phyloP scores from a whole-genome alignment of 2,888 invertebrate genomes.

The Cyaniris semiargus region DNA sequence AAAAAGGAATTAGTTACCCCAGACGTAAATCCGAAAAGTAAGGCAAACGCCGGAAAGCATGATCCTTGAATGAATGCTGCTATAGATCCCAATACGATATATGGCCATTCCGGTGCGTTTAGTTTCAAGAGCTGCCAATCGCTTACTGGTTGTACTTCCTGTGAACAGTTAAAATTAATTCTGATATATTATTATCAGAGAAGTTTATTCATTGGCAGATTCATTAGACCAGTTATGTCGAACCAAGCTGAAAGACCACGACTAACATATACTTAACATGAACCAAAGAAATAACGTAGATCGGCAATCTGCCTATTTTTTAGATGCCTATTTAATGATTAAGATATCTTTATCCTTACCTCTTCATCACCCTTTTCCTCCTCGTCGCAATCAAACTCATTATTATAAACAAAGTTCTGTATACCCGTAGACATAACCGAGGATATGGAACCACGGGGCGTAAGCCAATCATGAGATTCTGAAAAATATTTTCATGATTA shows the following conservation, averaged over 20 bases:
- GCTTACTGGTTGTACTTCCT: constrained; percentile 62
- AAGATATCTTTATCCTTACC: constrained; percentile 45
- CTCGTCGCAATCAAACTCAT: constrained; percentile 60
- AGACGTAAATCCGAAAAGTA: constrained; percentile 85
- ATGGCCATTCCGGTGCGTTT: constrained; percentile 84
- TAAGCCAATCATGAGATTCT: constrained; percentile 74
- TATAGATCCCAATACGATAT: constrained; percentile 80
- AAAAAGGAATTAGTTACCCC: constrained; percentile 64
- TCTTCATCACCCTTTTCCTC: constrained; percentile 64
- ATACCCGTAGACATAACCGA: constrained; percentile 69
- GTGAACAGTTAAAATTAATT: constrained; percentile 34
- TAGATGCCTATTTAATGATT: not conserved
- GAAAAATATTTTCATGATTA: constrained; percentile 33
- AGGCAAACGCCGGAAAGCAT: constrained; percentile 83
- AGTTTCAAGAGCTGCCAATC: constrained; percentile 79
- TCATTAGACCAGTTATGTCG: too few species aligned
- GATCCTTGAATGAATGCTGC: constrained; percentile 83
- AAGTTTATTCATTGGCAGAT: not conserved
- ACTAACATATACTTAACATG: too few species aligned
- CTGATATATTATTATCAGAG: not conserved
- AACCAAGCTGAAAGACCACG: too few species aligned
- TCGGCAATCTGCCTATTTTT: not conserved
- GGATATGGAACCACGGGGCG: constrained; percentile 69
- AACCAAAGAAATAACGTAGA: too few species aligned
- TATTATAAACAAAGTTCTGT: constrained; percentile 62